Evolutionary conservation across 1,140 invertebrate species (phyloP).

Genomic region (Epicauta chinensis): DNA sequence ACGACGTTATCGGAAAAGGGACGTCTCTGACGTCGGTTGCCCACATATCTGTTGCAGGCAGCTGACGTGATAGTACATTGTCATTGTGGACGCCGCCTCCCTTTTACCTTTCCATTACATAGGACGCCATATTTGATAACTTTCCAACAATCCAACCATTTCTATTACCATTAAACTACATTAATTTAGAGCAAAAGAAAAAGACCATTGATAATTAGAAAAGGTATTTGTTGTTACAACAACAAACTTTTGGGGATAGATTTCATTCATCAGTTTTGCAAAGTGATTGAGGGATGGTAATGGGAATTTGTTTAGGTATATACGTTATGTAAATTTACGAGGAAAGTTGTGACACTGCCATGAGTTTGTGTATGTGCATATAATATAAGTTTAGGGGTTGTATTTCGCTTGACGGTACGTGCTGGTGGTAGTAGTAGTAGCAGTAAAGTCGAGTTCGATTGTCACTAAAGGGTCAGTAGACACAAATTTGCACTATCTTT

Average conservation of each 20-base stretch:
- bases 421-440: slow-evolving; percentile 10
- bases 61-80: neutral
- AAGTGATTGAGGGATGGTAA: too few relatives aligned
- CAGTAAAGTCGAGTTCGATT: slow-evolving; percentile 14
- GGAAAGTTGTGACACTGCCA: slow-evolving; percentile 3
- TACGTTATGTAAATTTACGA: slow-evolving; percentile 25
- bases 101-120: too few relatives aligned
- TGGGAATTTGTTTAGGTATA: slow-evolving; percentile 13
- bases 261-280: slow-evolving; percentile 27
- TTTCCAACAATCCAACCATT: too few relatives aligned
- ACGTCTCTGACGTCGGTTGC: slow-evolving; percentile 34
- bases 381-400: too few relatives aligned
- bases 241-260: too few relatives aligned
- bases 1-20: slow-evolving; percentile 22
- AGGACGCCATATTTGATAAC: too few relatives aligned
- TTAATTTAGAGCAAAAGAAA: too few relatives aligned
- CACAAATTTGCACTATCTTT: slow-evolving; percentile 26
- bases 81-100: too few relatives aligned
- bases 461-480: slow-evolving; percentile 18
- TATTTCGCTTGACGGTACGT: neutral
- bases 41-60: slow-evolving; percentile 37
- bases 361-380: too few relatives aligned
- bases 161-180: too few relatives aligned
- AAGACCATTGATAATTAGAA: too few relatives aligned
- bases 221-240: too few relatives aligned